Percentiles rank a stretch among this genome's conserved stretches.
These are phyloP conservation scores for Acanthopleura granulata DNA, from an alignment of 2,888 invertebrate species.

Conservation along the genomic window DNA sequence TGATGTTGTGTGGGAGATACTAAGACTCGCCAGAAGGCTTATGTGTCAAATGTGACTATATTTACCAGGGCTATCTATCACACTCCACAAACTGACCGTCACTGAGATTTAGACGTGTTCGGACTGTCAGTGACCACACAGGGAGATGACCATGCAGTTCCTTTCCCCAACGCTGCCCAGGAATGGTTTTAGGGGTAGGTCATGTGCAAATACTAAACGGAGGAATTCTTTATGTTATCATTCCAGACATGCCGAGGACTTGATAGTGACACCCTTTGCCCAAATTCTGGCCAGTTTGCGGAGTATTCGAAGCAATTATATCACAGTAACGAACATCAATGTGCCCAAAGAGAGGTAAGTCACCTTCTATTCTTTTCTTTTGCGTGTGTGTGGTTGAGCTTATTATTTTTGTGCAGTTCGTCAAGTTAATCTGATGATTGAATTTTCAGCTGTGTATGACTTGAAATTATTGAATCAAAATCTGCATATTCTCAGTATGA, in stretches of 20 bases:
- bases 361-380: not conserved
- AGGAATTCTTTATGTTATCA: slow-evolving; percentile 47
- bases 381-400: no score
- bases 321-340: slow-evolving; percentile 89
- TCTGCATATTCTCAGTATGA: no score
- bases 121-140: no score
- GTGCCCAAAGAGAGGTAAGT: slow-evolving; percentile 62
- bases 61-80: no score
- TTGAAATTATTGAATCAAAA: no score
- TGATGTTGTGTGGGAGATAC: not conserved
- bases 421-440: no score
- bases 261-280: slow-evolving; percentile 99
- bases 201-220: slow-evolving; percentile 18
- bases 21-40: no score
- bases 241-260: slow-evolving; percentile 95
- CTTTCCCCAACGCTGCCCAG: slow-evolving; percentile 12
- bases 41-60: no score
- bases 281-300: slow-evolving; percentile 99
- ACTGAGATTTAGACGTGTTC: no score
- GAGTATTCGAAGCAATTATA: slow-evolving; percentile 98
- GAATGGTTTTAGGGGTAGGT: slow-evolving; percentile 5
- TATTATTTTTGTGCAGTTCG: no score
- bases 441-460: no score
- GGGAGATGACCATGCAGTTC: slow-evolving; percentile 16
- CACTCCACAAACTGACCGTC: no score